Evolutionary conservation across 2,797 vertebrate genomes (phyloP).

Genomic region (Emydoidea blandingii): DNA sequence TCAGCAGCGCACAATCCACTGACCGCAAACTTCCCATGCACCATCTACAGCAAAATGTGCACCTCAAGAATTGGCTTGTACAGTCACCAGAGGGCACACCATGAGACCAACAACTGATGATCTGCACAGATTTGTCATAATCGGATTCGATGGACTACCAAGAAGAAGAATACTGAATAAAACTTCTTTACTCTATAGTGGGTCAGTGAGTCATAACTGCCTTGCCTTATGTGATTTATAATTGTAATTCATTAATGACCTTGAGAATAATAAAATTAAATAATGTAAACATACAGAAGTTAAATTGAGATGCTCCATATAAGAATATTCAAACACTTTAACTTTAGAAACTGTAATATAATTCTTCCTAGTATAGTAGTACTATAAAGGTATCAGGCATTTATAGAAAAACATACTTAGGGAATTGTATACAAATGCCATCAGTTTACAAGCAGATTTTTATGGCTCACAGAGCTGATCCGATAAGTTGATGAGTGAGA

Average conservation of each 20-base stretch:
- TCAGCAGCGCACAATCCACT: too few species aligned
- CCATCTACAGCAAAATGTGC: too few species aligned
- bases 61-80: too few species aligned
- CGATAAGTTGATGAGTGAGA: background rate
- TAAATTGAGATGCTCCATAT: constrained; percentile 40
- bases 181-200: background rate
- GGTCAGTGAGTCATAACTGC: constrained; percentile 1
- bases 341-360: too few species aligned
- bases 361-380: constrained; percentile 16
- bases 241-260: constrained; percentile 41
- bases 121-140: too few species aligned
- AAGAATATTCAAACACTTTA: too few species aligned
- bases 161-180: background rate
- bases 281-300: constrained; percentile 37
- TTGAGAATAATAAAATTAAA: constrained; percentile 43
- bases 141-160: too few species aligned
- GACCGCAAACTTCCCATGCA: too few species aligned
- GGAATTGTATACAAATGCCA: constrained; percentile 13
- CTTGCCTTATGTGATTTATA: constrained; percentile 36
- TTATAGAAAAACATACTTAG: constrained; percentile 40
- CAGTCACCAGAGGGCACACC: too few species aligned
- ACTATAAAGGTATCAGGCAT: background rate
- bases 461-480: constrained; percentile 9
- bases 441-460: constrained; percentile 40
- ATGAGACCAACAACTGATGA: too few species aligned